Percentiles rank a stretch among this genome's conserved stretches.
phyloP scores from a whole-genome alignment of 2,888 invertebrate species.

The Argynnis bischoffii region DNA sequence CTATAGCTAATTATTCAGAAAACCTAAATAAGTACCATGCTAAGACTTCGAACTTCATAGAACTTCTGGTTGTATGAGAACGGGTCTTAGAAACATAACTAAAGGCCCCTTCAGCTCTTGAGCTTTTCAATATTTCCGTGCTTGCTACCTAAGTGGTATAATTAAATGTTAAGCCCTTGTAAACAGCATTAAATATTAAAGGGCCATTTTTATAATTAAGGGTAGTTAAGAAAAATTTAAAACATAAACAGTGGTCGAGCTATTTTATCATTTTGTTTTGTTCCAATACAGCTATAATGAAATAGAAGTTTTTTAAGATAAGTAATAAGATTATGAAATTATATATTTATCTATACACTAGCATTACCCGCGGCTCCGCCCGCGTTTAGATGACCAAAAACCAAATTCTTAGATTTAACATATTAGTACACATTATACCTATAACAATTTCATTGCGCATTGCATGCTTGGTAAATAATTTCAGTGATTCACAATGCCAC shows the following conservation, averaged over 20 bases:
- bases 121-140: conserved; percentile 44
- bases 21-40: conserved; percentile 27
- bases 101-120: conserved; percentile 31
- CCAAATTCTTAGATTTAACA: too few species aligned
- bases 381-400: too few species aligned
- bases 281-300: too few species aligned
- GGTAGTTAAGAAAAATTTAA: conserved; percentile 24
- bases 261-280: not conserved
- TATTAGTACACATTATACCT: too few species aligned
- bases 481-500: too few species aligned
- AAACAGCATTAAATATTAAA: conserved; percentile 48
- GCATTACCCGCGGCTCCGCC: too few species aligned
- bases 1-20: conserved; percentile 35
- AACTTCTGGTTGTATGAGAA: conserved; percentile 37
- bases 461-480: too few species aligned
- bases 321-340: too few species aligned
- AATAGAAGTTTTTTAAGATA: too few species aligned
- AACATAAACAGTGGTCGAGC: conserved; percentile 1
- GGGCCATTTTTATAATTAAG: conserved; percentile 29
- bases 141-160: conserved; percentile 58
- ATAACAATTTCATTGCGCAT: too few species aligned
- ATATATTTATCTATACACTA: too few species aligned
- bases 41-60: conserved; percentile 31
- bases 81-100: conserved; percentile 31
- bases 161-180: conserved; percentile 63